These are phyloP conservation scores for Apteryx mantelli DNA, from an alignment of 2,113 vertebrate species.

Conservation along the genomic window DNA sequence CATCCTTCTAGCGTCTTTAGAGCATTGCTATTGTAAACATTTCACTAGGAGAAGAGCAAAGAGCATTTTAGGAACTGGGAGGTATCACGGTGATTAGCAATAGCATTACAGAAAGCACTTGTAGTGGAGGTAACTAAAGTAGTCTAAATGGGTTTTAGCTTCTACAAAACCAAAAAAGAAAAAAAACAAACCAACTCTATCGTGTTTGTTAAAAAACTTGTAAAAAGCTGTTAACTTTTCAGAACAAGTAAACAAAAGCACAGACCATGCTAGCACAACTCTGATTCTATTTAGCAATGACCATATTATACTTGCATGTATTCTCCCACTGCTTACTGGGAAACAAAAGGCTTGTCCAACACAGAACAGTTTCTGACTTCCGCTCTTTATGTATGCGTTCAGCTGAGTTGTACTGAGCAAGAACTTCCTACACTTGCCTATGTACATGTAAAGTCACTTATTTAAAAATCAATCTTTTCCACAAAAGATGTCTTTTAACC, in stretches of 20 bases:
- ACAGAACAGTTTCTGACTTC: background rate
- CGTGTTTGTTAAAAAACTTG: background rate
- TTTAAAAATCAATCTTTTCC: background rate
- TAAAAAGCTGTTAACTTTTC: background rate
- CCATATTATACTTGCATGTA: background rate
- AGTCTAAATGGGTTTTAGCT: background rate
- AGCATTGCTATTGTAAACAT: background rate
- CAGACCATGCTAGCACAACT: background rate
- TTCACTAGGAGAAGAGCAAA: background rate
- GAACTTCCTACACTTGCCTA: background rate
- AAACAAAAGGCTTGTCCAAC: background rate
- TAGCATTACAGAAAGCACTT: background rate
- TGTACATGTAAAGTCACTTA: background rate
- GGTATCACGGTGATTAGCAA: background rate
- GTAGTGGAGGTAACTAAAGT: background rate
- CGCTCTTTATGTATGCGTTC: background rate
- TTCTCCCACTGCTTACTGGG: background rate
- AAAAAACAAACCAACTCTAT: fast-evolving
- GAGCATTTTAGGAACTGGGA: background rate
- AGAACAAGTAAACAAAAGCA: background rate
- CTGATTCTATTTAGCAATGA: background rate
- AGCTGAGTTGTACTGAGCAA: background rate
- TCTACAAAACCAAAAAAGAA: background rate
- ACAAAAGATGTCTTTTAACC: background rate
- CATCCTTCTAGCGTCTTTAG: background rate